Base-by-base conservation (phyloP, 37 sponge, comb jelly and placozoan genomes). In the Oscarella lobularis region DNA sequence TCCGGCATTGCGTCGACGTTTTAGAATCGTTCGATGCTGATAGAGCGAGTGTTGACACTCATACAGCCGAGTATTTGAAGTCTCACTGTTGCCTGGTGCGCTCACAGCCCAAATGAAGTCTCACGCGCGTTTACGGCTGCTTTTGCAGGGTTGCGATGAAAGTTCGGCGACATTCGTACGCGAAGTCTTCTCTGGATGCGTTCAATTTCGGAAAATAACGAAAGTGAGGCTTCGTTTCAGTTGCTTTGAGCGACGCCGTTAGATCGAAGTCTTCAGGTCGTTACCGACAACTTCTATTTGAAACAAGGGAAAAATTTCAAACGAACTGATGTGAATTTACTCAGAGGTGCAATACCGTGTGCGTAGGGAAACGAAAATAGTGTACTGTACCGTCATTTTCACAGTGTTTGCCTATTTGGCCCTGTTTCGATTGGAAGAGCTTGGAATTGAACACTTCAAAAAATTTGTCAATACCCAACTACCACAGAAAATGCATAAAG, bases 111-210 rank as follows among this genome's bases (percentile, higher is more conserved):
- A 20, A 9, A 9, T 48, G 20, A 27, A 9, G 9, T 20, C 20
- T 20, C 20, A 20, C 20, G 20, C 14, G 14, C 60, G 20, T 20
- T 9, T 9, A 48, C 20, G 60, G 9, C 20, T 36, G 0, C 37
- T 35, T 35, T 34, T 75, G 65, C 69, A 90, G 83, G 37, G 79
- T 1, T 66, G 73, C 0, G 85, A 83, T 66, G 96, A 95, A 0
- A 73, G 74, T 2, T 87, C 86, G n/a, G 35, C 38, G 32, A 77
- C 75, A 2, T 95, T 95, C 78, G 70, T 95, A 30, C 67, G 81
- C 73, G 96, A 91, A 40, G 96, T 95, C 38, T 76, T 95, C 5
- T 78, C 89, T 41, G 96, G 96, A 9, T 88, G 89, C 77, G 83
- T 84, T 4, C 74, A 86, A 41, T 83, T 77, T 73, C 37, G 74